Base-by-base conservation (phyloP, 53 echinoderm and acorn worm species). In the Arbacia lixula region DNA sequence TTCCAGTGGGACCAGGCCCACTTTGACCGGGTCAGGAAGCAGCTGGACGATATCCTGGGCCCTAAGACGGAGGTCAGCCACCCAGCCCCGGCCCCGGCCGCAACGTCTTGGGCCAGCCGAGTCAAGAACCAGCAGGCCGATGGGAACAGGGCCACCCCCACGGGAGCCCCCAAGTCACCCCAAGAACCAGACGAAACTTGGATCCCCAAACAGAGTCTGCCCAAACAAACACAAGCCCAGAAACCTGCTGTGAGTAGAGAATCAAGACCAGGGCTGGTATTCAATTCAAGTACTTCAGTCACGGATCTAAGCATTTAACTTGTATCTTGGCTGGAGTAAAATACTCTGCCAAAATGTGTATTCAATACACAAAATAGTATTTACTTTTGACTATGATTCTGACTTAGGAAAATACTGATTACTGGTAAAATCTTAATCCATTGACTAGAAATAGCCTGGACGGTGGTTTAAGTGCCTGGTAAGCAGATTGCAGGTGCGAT, bases 1-100 rank as follows among this genome's bases (percentile, higher is more conserved):
- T 63, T 81, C 49, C 63, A 81, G 34, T 81, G 82, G 82, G 82
- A 81, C n/a, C 42, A 42, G 46, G 27, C 37, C 6, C 82, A 81
- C 49, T 61, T 81, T 31, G 64, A 63, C 9, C 29, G 50, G 16
- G 5, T 81, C 43, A 64, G 33, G 4, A 3, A 2, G 17, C 17
- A 49, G 32, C 49, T 81, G 33, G 82, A 81, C n/a, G 3, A 6
- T 17, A 81, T 81, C 50, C 50, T 81, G 12, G 78, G 62, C 6
- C 63, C 82, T 2, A 63, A 81, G 33, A 29, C 56, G 25, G 77
- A 39, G 25, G 53, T 20, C 51, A 21, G 36, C 12, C 5, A 9
- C 5, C 5, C 4, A 38, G 19, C 69, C 17, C 69, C 69, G 16
- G 20, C 16, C n/a, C 10, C 3, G 33, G 63, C 40, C 16, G 31